Evolutionary conservation across 2,797 vertebrate genomes (phyloP).

Genomic region (Hirundo rustica): DNA sequence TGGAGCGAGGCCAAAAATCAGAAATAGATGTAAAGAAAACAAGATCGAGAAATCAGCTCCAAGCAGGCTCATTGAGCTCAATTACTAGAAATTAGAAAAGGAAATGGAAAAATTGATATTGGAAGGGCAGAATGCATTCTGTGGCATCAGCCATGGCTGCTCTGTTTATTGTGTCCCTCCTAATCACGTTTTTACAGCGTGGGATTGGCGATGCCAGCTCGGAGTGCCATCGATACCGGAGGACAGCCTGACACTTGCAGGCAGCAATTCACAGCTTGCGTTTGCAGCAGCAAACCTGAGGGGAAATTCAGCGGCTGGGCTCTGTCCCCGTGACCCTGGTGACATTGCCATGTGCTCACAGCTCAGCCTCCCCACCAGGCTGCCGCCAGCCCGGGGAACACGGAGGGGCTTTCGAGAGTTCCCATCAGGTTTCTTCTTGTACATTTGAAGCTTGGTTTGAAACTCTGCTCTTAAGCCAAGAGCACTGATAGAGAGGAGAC

Average conservation of each 20-base stretch:
- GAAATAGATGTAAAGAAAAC: constrained; percentile 61
- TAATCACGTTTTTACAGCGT: background rate
- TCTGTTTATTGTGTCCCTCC: constrained; percentile 4
- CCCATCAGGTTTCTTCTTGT: background rate
- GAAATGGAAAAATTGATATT: constrained; percentile 46
- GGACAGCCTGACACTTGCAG: background rate
- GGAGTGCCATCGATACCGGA: background rate
- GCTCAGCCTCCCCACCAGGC: background rate
- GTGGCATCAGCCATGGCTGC: background rate
- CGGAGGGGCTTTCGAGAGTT: background rate
- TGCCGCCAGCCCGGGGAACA: background rate
- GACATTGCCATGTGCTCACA: background rate
- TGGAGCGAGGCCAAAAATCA: constrained; percentile 50
- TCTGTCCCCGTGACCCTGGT: background rate
- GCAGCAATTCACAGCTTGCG: background rate
- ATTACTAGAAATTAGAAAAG: constrained; percentile 64
- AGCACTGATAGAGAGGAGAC: background rate
- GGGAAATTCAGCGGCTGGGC: background rate
- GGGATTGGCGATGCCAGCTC: background rate
- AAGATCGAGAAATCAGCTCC: constrained; percentile 34
- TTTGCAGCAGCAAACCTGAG: background rate
- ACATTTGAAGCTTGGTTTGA: background rate
- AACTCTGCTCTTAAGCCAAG: background rate
- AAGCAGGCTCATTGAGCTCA: constrained; percentile 59
- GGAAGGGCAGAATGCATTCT: background rate